These are phyloP conservation scores for Heliothis virescens DNA, from an alignment of 1,140 invertebrate species.

Conservation along the genomic window DNA sequence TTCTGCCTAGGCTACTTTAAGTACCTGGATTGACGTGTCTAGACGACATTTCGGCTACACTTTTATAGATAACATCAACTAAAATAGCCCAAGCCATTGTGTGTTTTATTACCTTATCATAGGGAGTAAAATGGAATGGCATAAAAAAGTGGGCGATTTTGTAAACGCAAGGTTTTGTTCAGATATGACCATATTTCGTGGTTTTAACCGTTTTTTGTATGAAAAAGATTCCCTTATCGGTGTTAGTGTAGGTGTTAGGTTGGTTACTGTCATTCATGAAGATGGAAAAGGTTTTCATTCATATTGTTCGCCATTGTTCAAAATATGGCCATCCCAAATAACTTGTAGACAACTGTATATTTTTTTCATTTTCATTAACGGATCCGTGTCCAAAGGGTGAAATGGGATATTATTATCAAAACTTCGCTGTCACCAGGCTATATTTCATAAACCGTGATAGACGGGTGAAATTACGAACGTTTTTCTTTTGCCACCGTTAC, in stretches of 20 bases:
- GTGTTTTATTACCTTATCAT: conserved; percentile 21
- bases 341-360: too few relatives aligned
- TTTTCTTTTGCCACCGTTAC: too few relatives aligned
- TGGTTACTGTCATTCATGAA: conserved; percentile 18
- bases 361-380: too few relatives aligned
- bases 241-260: conserved; percentile 39
- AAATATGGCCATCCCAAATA: background rate
- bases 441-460: too few relatives aligned
- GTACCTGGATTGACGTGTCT: conserved; percentile 13
- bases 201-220: conserved; percentile 12
- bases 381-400: too few relatives aligned
- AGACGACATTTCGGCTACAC: conserved; percentile 45
- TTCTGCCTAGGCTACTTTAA: conserved; percentile 19
- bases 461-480: too few relatives aligned
- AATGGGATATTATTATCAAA: too few relatives aligned
- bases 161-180: background rate
- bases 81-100: conserved; percentile 20
- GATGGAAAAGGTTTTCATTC: conserved; percentile 16
- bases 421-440: too few relatives aligned
- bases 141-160: background rate
- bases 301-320: background rate
- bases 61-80: conserved; percentile 43
- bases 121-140: conserved; percentile 19
- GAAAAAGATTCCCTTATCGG: conserved; percentile 41
- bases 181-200: conserved; percentile 17